phyloP scores from a whole-genome alignment of 2,113 vertebrate species.

The Pelecanus crispus region DNA sequence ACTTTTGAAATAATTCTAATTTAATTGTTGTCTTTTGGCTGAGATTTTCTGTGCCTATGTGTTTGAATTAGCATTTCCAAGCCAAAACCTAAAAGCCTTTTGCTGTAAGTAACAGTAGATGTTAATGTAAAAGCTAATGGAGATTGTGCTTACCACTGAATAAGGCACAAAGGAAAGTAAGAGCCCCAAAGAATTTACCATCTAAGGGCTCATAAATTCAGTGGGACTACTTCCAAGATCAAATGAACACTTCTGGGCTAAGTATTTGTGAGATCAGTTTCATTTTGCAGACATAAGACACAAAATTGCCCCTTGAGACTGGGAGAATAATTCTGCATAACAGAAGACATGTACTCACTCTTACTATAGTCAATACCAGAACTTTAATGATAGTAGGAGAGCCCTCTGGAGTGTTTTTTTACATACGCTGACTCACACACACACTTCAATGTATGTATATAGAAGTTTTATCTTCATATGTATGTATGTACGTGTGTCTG shows the following conservation, averaged over 20 bases:
- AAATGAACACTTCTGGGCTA: slow-evolving; percentile 39
- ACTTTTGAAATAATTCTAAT: slow-evolving; percentile 4
- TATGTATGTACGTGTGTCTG: no score
- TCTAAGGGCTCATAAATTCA: slow-evolving; percentile 39
- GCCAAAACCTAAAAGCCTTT: slow-evolving; percentile 50
- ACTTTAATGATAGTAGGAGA: background rate
- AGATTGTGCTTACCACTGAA: slow-evolving; percentile 5
- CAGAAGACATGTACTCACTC: background rate
- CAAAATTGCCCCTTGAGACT: slow-evolving; percentile 14
- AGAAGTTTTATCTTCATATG: background rate
- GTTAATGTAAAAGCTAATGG: slow-evolving; percentile 31
- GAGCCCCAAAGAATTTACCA: slow-evolving; percentile 13
- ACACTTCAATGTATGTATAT: background rate
- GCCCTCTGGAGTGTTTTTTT: background rate
- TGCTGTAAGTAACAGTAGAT: slow-evolving; percentile 44
- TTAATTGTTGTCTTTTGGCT: background rate
- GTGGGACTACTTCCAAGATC: slow-evolving; percentile 45
- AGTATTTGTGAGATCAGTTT: slow-evolving; percentile 34
- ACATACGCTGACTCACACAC: background rate
- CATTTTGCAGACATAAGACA: background rate
- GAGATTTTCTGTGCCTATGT: background rate
- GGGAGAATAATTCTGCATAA: background rate
- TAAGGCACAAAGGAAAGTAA: slow-evolving; percentile 10
- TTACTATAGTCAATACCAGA: background rate
- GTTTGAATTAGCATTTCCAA: slow-evolving; percentile 8